These are phyloP conservation scores for Papilio polytes DNA, from an alignment of 1,140 invertebrate genomes.

Conservation along the genomic window DNA sequence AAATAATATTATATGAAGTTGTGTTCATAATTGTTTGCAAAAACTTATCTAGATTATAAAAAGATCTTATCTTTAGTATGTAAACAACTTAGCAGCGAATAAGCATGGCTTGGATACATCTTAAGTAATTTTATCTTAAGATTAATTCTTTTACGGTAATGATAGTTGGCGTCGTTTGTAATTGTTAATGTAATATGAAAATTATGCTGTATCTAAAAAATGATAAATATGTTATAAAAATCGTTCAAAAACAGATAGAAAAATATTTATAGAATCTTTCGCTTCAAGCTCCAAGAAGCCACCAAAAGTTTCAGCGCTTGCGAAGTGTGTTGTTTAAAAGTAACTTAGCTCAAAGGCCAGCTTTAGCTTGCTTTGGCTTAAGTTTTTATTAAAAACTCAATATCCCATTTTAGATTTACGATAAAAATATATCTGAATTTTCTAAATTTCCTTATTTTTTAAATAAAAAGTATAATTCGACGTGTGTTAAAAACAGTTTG, in stretches of 20 bases:
- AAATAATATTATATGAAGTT: background rate
- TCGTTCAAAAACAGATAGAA: background rate
- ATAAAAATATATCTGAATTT: background rate
- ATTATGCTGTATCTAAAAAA: no score
- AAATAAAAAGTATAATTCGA: background rate
- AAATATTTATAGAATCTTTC: background rate
- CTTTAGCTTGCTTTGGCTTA: background rate
- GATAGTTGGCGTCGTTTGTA: no score
- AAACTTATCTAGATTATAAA: background rate
- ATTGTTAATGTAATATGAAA: no score
- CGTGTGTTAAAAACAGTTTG: no score
- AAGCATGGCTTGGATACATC: no score
- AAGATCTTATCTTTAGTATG: no score
- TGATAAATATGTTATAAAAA: background rate
- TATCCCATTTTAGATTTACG: background rate
- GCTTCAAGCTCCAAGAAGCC: background rate
- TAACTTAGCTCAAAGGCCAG: conserved; percentile 4
- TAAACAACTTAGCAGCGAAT: no score
- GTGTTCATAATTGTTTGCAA: background rate
- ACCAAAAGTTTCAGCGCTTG: background rate
- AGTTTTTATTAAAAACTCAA: background rate
- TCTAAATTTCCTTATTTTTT: no score
- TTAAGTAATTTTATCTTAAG: no score
- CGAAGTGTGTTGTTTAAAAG: background rate
- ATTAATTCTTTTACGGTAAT: no score